These are phyloP conservation scores for Ophioninae sp. DNA, from an alignment of 2,888 invertebrate genomes.

Conservation along the genomic window DNA sequence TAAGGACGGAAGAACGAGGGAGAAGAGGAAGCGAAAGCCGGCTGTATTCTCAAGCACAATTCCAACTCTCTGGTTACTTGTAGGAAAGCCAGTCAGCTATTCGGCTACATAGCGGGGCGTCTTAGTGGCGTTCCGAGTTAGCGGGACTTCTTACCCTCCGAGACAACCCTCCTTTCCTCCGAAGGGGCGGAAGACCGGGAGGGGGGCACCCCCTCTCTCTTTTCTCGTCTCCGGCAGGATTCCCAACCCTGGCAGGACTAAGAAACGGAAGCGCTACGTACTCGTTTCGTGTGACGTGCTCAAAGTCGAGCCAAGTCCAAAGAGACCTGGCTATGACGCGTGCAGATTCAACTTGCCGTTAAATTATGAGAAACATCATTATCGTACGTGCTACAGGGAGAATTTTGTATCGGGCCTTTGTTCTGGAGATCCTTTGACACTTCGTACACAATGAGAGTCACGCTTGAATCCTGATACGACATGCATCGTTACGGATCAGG, in stretches of 20 bases:
- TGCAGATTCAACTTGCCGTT: conserved; percentile 52
- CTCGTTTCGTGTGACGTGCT: conserved; percentile 54
- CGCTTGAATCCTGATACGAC: neutral
- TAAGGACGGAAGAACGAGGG: conserved; percentile 53
- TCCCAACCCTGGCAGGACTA: conserved; percentile 31
- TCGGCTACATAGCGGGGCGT: conserved; percentile 57
- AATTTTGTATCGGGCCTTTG: conserved; percentile 33
- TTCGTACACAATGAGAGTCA: conserved; percentile 2
- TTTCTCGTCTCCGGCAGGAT: conserved; percentile 6
- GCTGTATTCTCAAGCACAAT: conserved; percentile 52
- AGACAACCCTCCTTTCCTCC: too few relatives aligned
- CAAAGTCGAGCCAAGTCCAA: conserved; percentile 50
- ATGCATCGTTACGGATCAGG: too few relatives aligned
- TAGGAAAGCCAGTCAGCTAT: conserved; percentile 58
- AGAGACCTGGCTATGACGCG: conserved; percentile 51
- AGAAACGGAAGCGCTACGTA: conserved; percentile 59
- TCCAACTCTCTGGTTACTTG: conserved; percentile 57
- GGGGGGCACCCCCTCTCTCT: conserved; percentile 4
- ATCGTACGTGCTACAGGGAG: conserved; percentile 20
- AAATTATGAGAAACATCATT: conserved; percentile 51
- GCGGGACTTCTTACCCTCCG: conserved; percentile 50
- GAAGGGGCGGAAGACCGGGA: too few relatives aligned
- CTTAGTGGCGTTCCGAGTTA: conserved; percentile 61
- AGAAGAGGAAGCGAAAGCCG: conserved; percentile 52
- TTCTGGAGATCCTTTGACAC: conserved; percentile 13